phyloP scores from a whole-genome alignment of 1,140 invertebrate genomes.

The Aradophagus sp. region DNA sequence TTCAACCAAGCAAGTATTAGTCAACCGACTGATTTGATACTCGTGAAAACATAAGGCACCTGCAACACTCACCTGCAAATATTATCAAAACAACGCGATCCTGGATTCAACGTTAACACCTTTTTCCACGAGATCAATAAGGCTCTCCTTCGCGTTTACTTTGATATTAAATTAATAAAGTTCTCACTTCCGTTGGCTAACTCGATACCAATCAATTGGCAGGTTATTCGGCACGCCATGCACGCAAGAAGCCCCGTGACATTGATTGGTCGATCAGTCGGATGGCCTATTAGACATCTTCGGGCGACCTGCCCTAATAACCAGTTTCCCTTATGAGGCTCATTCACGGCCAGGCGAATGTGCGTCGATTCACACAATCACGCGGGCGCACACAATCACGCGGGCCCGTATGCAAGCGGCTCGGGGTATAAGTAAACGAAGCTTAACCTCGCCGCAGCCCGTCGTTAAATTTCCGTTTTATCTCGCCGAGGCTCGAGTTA shows the following conservation, averaged over 20 bases:
- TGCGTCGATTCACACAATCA: constrained; percentile 9
- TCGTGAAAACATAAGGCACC: no score
- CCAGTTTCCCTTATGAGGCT: constrained; percentile 50
- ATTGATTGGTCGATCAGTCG: constrained; percentile 64
- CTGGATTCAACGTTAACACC: no score
- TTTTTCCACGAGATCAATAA: no score
- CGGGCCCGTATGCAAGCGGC: background rate
- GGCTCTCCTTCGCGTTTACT: no score
- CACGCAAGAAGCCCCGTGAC: constrained; percentile 21
- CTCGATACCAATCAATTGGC: background rate
- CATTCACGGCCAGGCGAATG: constrained; percentile 27
- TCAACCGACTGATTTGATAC: no score
- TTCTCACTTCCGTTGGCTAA: no score
- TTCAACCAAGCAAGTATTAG: no score
- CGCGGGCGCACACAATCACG: no score
- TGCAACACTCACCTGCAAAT: no score
- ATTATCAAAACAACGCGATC: no score
- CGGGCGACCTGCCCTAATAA: constrained; percentile 68
- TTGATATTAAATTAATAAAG: no score
- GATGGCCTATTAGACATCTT: constrained; percentile 73
- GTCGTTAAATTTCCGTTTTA: constrained; percentile 72
- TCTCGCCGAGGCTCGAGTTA: constrained; percentile 57
- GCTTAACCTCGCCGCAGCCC: constrained; percentile 63
- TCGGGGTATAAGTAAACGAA: constrained; percentile 56
- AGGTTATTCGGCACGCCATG: constrained; percentile 13